These are phyloP conservation scores for Danio choprae DNA, from an alignment of 2,797 vertebrate species.

Conservation along the genomic window DNA sequence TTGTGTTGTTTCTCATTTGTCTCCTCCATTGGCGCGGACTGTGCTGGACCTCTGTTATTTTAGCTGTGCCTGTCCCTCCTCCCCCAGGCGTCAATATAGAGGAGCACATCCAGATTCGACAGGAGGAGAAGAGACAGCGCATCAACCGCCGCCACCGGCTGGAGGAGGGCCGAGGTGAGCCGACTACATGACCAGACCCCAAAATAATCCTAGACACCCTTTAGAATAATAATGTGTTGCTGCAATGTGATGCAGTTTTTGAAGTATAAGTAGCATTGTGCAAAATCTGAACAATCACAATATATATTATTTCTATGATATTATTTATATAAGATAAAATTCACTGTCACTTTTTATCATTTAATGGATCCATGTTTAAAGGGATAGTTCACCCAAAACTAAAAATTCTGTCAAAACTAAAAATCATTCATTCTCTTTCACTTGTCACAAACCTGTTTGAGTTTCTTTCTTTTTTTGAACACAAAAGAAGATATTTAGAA, in stretches of 20 bases:
- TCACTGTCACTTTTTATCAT: too few species aligned
- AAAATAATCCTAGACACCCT: neutral
- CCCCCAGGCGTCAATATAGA: constrained; percentile 98
- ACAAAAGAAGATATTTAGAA: too few species aligned
- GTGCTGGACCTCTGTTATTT: constrained; percentile 70
- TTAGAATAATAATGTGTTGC: neutral
- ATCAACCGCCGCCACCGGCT: constrained; percentile 93
- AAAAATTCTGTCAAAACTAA: too few species aligned
- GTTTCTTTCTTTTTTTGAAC: too few species aligned
- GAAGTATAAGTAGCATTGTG: neutral
- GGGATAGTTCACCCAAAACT: too few species aligned
- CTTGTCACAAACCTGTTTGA: too few species aligned
- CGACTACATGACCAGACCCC: neutral
- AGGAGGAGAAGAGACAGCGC: constrained; percentile 97
- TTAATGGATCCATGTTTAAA: too few species aligned
- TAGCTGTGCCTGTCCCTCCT: constrained; percentile 96
- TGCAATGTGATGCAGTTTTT: neutral
- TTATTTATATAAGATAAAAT: too few species aligned
- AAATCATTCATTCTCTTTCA: too few species aligned
- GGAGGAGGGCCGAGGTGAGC: constrained; percentile 96
- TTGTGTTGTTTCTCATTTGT: constrained; percentile 74
- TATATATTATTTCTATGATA: neutral
- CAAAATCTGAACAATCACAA: neutral
- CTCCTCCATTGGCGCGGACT: constrained; percentile 51
- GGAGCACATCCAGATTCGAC: constrained; percentile 96